phyloP scores from a whole-genome alignment of 2,797 vertebrate species.

The Lepilemur septentrionalis region DNA sequence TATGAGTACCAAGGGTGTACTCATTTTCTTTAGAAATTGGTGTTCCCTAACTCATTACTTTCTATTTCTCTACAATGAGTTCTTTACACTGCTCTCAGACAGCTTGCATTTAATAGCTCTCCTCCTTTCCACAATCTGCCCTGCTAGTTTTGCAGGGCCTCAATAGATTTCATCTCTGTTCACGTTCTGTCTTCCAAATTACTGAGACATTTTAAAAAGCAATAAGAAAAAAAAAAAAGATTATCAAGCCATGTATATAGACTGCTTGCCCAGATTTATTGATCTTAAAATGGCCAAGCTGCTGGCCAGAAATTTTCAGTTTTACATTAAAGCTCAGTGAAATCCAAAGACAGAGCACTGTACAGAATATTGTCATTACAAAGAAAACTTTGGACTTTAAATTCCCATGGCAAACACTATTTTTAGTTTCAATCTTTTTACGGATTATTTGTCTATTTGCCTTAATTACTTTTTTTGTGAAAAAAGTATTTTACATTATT shows the following conservation, averaged over 20 bases:
- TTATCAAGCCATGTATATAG: neutral
- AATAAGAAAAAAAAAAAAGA: neutral
- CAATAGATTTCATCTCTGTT: neutral
- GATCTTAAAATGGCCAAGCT: neutral
- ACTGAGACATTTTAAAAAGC: slow-evolving; percentile 14
- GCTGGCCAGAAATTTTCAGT: neutral
- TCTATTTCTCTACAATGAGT: slow-evolving; percentile 65
- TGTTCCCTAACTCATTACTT: neutral
- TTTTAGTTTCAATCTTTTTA: neutral
- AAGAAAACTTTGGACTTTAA: neutral
- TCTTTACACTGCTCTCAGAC: slow-evolving; percentile 47
- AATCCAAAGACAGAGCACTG: neutral
- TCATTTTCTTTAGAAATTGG: slow-evolving; percentile 50
- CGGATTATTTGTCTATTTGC: neutral
- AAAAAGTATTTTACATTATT: neutral
- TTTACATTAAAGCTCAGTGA: neutral
- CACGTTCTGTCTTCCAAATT: slow-evolving; percentile 45
- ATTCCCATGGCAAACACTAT: neutral
- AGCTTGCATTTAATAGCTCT: slow-evolving; percentile 38
- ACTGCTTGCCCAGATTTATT: slow-evolving; percentile 2
- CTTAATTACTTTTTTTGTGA: neutral
- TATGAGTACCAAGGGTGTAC: slow-evolving; percentile 32
- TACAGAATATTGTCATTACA: neutral
- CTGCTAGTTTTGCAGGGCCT: slow-evolving; percentile 4
- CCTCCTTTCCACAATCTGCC: slow-evolving; percentile 1